Base-by-base conservation (phyloP, 2,113 vertebrate genomes). In the Brevimyrus niger region DNA sequence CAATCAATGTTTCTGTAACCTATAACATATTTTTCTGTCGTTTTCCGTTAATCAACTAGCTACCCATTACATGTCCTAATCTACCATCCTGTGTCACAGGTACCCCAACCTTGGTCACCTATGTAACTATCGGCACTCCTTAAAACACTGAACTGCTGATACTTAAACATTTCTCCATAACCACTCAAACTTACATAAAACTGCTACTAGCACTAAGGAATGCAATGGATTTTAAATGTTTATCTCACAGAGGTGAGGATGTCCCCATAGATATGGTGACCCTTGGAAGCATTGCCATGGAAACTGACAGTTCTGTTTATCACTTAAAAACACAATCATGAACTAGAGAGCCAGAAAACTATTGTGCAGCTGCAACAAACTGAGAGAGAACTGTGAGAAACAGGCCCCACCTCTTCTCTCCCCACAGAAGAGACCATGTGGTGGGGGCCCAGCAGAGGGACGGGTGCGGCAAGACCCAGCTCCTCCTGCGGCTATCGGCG, bases 331-430 rank as follows among this genome's bases (percentile, higher is more conserved):
- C 58, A 61, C 87, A 87, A 17, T 61, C 35, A 13, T 83, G 38
- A 8, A 46, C 46, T 8, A 4, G 19, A 48, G 61, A 73, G 48
- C 61, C 61, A 48, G 61, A 46, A 76, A 76, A 69, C 61, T 85
- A 90, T 83, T 83, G 86, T 87, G 65, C 13, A n/a, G 47, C 47
- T 10, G 86, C 65, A 55, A 35, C 69, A 82, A 83, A 82, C 48
- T 87, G n/a, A n/a, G n/a, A n/a, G n/a, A n/a, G n/a, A n/a, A n/a
- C n/a, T n/a, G n/a, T 82, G 65, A 90, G 31, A 53, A 55, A 89
- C 4, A 31, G 35, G 19, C 10, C 47, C 47, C 84, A 27, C 84
- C 19, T 4, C 65, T 17, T 11, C 11, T 44, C 46, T 61, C 21
- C 47, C 3, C 9, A 10, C 55, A 76, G 44, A 89, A 65, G 10